A percentile compares a stretch with the other conserved stretches of the same genome.
Conservation (phyloP, 2,797 vertebrate species). For the Antrozous pallidus region DNA sequence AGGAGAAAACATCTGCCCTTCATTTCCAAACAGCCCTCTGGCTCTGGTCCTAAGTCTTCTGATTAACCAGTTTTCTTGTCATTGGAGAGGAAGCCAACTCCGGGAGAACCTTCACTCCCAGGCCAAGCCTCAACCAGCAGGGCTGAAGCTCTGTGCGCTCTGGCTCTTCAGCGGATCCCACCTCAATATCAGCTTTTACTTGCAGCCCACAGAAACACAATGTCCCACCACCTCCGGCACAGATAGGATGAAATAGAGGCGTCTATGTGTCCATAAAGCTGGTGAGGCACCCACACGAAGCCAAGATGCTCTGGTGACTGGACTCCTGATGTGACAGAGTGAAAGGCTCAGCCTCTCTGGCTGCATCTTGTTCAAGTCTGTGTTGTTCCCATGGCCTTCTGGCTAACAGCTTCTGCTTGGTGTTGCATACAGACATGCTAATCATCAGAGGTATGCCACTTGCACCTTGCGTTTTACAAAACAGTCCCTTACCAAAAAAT, state of each 20-base stretch:
- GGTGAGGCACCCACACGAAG: neutral
- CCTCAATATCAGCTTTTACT: neutral
- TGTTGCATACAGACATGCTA: neutral
- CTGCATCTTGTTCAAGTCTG: neutral
- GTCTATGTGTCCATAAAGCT: neutral
- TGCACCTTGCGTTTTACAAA: neutral
- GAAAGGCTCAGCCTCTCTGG: neutral
- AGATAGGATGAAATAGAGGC: neutral
- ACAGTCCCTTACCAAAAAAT: neutral
- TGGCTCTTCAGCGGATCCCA: neutral
- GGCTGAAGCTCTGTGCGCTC: neutral
- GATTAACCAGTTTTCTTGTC: neutral
- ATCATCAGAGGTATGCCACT: neutral
- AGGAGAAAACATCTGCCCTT: slow-evolving; percentile 40
- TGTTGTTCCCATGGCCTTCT: neutral
- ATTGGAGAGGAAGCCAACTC: neutral
- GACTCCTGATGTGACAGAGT: neutral
- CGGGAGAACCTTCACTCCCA: neutral
- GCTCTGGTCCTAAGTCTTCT: slow-evolving; percentile 11
- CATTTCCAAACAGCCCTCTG: slow-evolving; percentile 6
- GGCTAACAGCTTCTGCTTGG: neutral
- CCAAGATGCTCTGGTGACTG: neutral
- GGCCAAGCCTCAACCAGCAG: neutral
- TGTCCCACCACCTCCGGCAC: neutral
- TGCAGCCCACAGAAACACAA: neutral